A percentile compares a stretch with the other conserved stretches of the same genome.
Evolutionary conservation across 2,113 vertebrate genomes (phyloP).

Genomic region (Hippolais icterina): DNA sequence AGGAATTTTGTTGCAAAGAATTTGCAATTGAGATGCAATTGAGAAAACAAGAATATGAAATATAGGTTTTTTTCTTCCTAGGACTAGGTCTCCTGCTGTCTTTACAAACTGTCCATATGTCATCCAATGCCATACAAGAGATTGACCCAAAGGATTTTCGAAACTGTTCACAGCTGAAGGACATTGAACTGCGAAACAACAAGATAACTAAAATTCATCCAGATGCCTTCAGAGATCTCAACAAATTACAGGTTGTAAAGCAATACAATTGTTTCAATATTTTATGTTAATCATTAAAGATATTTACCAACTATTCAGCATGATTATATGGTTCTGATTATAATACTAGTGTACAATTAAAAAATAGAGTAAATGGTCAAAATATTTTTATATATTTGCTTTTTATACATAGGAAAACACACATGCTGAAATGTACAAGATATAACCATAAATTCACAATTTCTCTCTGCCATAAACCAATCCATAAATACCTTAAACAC

Average conservation of each 20-base stretch:
- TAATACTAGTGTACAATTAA: background rate
- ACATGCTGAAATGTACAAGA: background rate
- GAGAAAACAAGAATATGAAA: background rate
- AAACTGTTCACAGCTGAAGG: slow-evolving; percentile 75
- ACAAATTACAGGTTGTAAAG: slow-evolving; percentile 79
- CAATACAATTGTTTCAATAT: background rate
- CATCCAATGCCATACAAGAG: slow-evolving; percentile 79
- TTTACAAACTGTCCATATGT: slow-evolving; percentile 78
- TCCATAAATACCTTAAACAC: background rate
- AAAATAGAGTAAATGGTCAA: background rate
- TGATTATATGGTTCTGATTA: background rate
- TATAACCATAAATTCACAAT: background rate
- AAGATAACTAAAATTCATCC: slow-evolving; percentile 78
- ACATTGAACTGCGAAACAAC: slow-evolving; percentile 81
- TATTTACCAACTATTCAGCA: background rate
- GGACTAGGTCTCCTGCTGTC: slow-evolving; percentile 67
- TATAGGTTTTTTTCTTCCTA: slow-evolving; percentile 20
- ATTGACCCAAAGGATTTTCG: slow-evolving; percentile 70
- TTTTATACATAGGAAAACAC: background rate
- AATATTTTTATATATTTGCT: background rate
- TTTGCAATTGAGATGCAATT: rapidly evolving
- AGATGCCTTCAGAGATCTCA: slow-evolving; percentile 77
- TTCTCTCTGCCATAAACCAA: background rate
- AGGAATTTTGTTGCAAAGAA: background rate
- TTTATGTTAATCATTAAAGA: background rate